phyloP scores from a whole-genome alignment of 2,888 invertebrate genomes.

The Protophormia terraenovae region DNA sequence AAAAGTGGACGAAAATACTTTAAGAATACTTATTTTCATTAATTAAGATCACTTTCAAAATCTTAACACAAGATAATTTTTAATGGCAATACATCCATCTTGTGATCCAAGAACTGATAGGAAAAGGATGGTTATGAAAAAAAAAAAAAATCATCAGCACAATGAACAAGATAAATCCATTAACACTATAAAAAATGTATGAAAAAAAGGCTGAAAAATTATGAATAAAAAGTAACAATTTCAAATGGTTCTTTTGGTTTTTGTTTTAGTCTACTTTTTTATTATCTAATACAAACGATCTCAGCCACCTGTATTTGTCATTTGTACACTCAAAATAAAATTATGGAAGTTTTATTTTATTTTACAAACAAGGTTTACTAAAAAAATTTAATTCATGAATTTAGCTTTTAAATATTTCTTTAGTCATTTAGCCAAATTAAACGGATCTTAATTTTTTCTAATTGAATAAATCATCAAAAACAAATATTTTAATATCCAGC shows the following conservation, averaged over 20 bases:
- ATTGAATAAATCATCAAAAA: too few species aligned
- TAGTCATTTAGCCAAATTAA: too few species aligned
- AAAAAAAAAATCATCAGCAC: not conserved
- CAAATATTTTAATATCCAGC: too few species aligned
- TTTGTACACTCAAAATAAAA: conserved; percentile 22
- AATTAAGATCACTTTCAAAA: conserved; percentile 68
- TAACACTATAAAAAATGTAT: conserved; percentile 39
- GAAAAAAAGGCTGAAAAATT: conserved; percentile 3
- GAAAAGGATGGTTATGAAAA: conserved; percentile 34
- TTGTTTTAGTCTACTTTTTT: conserved; percentile 29
- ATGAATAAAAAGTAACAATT: conserved; percentile 70
- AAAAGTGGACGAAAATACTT: not conserved
- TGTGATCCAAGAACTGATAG: conserved; percentile 52
- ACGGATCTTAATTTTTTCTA: too few species aligned
- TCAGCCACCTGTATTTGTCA: conserved; percentile 60
- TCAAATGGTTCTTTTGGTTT: conserved; percentile 44
- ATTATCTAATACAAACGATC: conserved; percentile 49
- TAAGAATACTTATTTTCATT: conserved; percentile 44
- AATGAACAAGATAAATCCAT: conserved; percentile 55
- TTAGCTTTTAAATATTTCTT: too few species aligned
- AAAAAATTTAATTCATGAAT: too few species aligned
- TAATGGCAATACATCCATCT: conserved; percentile 64
- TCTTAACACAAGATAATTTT: conserved; percentile 55
- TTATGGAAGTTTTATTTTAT: not conserved
- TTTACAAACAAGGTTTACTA: too few species aligned